Conservation (phyloP, 2,888 invertebrate species). For the Lordiphosa andalusiaca region DNA sequence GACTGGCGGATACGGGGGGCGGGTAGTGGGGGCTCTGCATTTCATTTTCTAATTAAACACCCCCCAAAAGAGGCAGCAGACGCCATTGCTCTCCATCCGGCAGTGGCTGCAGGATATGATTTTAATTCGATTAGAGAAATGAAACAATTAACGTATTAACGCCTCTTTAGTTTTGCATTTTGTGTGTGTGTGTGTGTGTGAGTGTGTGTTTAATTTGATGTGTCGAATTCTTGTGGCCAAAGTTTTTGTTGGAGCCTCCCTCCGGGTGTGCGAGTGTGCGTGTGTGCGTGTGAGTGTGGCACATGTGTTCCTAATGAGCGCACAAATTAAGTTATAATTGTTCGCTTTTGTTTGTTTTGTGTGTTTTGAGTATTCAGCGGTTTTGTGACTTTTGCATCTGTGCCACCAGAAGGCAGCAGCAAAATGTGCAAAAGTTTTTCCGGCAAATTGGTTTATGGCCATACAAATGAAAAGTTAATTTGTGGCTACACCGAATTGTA, state of each 20-base stretch:
- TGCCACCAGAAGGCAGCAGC: conserved; percentile 18
- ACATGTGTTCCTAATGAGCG: conserved; percentile 74
- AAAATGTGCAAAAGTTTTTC: conserved; percentile 40
- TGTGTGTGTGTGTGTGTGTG: conserved; percentile 36
- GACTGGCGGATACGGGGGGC: too few species aligned
- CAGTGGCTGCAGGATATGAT: conserved; percentile 72
- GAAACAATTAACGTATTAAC: conserved; percentile 81
- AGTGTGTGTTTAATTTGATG: conserved; percentile 45
- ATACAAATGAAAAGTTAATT: conserved; percentile 52
- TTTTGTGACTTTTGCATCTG: conserved; percentile 50
- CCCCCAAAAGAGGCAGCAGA: conserved; percentile 37
- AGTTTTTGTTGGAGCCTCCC: conserved; percentile 40
- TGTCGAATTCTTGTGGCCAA: conserved; percentile 49
- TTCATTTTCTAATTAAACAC: conserved; percentile 76
- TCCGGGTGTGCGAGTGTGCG: too few species aligned
- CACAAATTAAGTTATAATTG: conserved; percentile 76
- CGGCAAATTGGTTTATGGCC: conserved; percentile 30
- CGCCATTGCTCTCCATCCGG: conserved; percentile 32
- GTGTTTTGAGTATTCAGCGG: conserved; percentile 25
- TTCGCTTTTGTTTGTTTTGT: conserved; percentile 59
- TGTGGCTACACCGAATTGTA: conserved; percentile 15
- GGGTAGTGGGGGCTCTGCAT: conserved; percentile 44
- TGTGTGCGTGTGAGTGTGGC: conserved; percentile 30
- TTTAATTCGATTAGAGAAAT: conserved; percentile 80
- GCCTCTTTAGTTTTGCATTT: conserved; percentile 75